phyloP scores from a whole-genome alignment of 2,888 invertebrate species.

The Aethes cnicana region DNA sequence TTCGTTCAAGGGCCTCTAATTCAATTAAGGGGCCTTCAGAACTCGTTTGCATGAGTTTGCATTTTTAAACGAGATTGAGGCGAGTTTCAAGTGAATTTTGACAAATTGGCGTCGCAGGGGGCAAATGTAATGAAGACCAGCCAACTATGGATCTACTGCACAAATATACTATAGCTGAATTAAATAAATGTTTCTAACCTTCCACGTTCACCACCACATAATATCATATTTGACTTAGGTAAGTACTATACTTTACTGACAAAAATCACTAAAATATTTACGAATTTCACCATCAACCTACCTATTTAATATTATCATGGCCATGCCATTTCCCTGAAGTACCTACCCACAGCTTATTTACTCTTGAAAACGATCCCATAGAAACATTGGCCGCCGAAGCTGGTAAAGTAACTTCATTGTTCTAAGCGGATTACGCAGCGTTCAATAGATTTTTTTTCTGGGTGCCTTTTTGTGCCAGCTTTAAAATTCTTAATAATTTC shows the following conservation, averaged over 20 bases:
- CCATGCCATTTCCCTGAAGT: too few relatives aligned
- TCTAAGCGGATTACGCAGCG: conserved; percentile 41
- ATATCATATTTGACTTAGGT: too few relatives aligned
- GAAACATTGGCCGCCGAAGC: conserved; percentile 32
- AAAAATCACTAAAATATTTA: too few relatives aligned
- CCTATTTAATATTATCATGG: too few relatives aligned
- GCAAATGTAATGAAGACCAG: conserved; percentile 39
- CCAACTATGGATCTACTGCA: conserved; percentile 17
- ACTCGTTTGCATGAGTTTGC: conserved; percentile 81
- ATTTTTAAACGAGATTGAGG: conserved; percentile 73
- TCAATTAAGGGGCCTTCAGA: conserved; percentile 68
- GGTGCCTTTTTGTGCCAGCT: conserved; percentile 42
- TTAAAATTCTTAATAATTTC: conserved; percentile 43
- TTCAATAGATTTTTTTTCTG: conserved; percentile 40
- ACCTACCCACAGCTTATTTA: too few relatives aligned
- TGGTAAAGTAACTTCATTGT: conserved; percentile 38
- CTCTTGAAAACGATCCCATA: background rate
- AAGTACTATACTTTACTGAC: too few relatives aligned
- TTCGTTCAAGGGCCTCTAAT: conserved; percentile 71
- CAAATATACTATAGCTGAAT: conserved; percentile 10
- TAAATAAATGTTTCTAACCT: conserved; percentile 8
- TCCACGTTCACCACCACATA: too few relatives aligned
- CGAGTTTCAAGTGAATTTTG: conserved; percentile 61
- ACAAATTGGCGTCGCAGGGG: conserved; percentile 61
- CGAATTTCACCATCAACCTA: background rate